Evolutionary conservation across 2,797 vertebrate genomes (phyloP), one percentile per base, ranked within the genome.

Genomic region (Chloroceryle inda): DNA sequence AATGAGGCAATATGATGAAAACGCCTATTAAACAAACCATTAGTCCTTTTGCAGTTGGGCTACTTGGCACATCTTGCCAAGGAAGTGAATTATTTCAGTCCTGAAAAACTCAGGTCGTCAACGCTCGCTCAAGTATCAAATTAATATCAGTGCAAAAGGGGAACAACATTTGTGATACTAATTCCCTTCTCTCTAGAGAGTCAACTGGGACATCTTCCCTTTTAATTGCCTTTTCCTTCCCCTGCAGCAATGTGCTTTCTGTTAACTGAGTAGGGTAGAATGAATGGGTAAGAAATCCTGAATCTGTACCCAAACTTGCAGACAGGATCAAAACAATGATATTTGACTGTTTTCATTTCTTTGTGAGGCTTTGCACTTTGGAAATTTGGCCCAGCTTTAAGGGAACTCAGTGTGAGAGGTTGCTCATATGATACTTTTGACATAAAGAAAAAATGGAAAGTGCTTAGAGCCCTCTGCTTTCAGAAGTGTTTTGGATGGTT

Each of bases 51-150:
- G 12, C 33, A 31, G 24, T 55, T 71, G 29, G 55, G 89, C 86
- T 87, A 72, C 67, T 76, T 78, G 94, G 89, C 84, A 74, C 55
- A 4, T 93, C 78, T 69, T 84, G 53, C 72, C 9, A 6, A 94
- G 77, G 52, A 76, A 94, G 38, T 61, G 67, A 94, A 63, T 79
- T 89, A 56, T 71, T 93, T 93, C 84, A 82, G 44, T 53, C 68
- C 85, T 71, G 58, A 76, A 77, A 85, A 94, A 52, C 50, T 88
- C 31, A 40, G 31, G 87, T 68, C 83, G 9, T 7, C 71, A 53
- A 26, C 3, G n/a, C 85, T 94, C 11, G 0, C 64, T 77, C 55
- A 76, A 84, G 72, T 95, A 95, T 88, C 83, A 87, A 94, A 89
- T 89, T 88, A 80, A 58, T 80, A 89, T 47, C 81, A 5, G 29